These are phyloP conservation scores for Drosophila diplacantha DNA, from an alignment of 2,888 invertebrate species.

Conservation along the genomic window DNA sequence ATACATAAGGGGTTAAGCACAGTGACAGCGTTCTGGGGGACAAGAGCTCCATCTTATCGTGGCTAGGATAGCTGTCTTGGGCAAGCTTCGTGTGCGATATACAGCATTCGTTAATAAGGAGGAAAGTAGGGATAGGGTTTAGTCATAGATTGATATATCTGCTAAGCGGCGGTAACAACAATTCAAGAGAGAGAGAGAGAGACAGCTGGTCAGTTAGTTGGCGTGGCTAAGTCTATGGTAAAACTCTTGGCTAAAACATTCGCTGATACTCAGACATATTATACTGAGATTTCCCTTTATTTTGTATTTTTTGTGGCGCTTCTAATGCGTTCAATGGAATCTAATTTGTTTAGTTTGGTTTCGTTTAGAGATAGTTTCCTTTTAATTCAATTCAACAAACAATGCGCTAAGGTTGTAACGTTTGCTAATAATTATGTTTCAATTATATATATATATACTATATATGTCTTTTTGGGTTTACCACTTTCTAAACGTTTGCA, in stretches of 20 bases:
- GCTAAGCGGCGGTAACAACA: constrained; percentile 18
- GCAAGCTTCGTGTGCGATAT: constrained; percentile 4
- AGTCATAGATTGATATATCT: background rate
- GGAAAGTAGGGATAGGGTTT: background rate
- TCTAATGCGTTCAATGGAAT: constrained; percentile 28
- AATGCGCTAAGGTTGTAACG: constrained; percentile 63
- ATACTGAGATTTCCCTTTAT: constrained; percentile 11
- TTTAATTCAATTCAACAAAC: constrained; percentile 52
- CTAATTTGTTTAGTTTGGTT: constrained; percentile 36
- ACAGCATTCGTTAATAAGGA: background rate
- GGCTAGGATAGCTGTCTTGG: background rate
- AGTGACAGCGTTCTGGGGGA: constrained; percentile 1
- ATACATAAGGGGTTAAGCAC: background rate
- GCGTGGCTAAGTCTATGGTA: constrained; percentile 30
- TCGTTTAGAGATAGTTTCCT: constrained; percentile 25
- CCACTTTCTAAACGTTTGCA: constrained; percentile 27
- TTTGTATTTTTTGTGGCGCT: constrained; percentile 15
- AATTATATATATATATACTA: constrained; percentile 16
- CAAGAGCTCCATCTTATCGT: background rate
- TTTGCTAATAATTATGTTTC: constrained; percentile 58
- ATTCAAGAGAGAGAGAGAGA: constrained; percentile 12
- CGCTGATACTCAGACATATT: constrained; percentile 12
- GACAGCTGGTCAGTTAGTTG: constrained; percentile 15
- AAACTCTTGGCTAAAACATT: constrained; percentile 25
- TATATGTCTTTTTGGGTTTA: constrained; percentile 2